Evolutionary conservation across 2,113 vertebrate genomes (phyloP), one percentile per base, ranked within the genome.

Genomic region (Upupa epops): DNA sequence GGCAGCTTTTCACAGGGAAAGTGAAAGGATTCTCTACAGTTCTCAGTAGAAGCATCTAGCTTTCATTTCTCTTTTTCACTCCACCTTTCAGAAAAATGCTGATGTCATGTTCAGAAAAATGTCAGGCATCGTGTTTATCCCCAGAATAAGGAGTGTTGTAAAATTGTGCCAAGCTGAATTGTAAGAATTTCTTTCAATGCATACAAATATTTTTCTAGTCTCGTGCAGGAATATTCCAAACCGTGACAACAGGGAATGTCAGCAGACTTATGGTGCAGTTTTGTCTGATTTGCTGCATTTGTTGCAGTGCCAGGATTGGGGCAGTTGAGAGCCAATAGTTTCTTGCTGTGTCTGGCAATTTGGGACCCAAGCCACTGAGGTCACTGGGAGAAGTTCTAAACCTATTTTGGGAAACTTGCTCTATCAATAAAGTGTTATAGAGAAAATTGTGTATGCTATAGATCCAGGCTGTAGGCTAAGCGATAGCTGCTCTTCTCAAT

Each of bases 111-210:
- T 73, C 24, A 56, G 32, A 71, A 77, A 83, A 42, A 10, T 0
- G 2, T 17, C 9, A 34, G 1, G 0, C 10, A 0, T 90, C 9
- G 1, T 46, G 12, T 68, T 86, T 78, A 48, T 71, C 28, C 6
- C 46, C 58, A 25, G 86, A 74, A 59, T 13, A 2, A 28, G 31
- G 36, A 71, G 54, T 49, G 42, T 4, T 70, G 13, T 71, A 36
- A 74, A 83, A 28, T 40, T 66, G 40, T 74, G 26, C 15, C 9
- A 71, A 55, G 14, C 4, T 69, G 12, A 88, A 25, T 25, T 31
- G 31, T 58, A 46, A 7, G 1, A 22, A 22, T n/a, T 69, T 71
- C 5, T 83, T 83, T 87, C 22, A 68, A 1, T 8, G 4, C 26
- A 17, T 64, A 34, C 20, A 72, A 8, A 26, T 92, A 13, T 13